Base-by-base conservation (phyloP, 2,113 vertebrate genomes). In the Lates calcarifer region DNA sequence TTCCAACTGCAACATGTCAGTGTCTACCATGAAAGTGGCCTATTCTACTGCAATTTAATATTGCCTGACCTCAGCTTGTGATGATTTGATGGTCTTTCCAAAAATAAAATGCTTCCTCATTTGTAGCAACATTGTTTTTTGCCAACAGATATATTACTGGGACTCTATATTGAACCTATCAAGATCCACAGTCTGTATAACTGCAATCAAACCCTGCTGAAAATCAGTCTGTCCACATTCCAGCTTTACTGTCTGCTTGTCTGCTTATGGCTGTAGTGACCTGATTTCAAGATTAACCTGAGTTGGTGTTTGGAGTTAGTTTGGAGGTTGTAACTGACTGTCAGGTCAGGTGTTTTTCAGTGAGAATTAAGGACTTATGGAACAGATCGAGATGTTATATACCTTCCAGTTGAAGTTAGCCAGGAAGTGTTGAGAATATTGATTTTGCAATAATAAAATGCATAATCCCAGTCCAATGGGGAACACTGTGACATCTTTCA, bases 401-500 rank as follows among this genome's bases (percentile, higher is more conserved):
- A 3, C 9, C 29, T n/a, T 41, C 26, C 33, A 20, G 2, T 28
- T 68, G 17, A 37, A 35, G 17, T 53, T 26, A 28, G 24, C 24
- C 33, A 53, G 41, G 11, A 77, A 66, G 28, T 72, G n/a, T 17
- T 37, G n/a, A 81, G 45, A 55, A 45, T 35, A 82, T 51, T 49
- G 65, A 72, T 66, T 77, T 72, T 53, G 12, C 41, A 33, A 8
- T 51, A 13, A n/a, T 24, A 18, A 43, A 47, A 63, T 47, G 18
- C 47, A 22, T 45, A 15, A 15, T 24, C 24, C 39, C 7, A 22
- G 18, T 37, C 18, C 10, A 33, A 5, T 26, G 28, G 39, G 56
- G 66, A 41, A 79, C n/a, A 63, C 0, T 0, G 15, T 61, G 43
- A 31, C 37, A 72, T 17, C 49, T 64, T 26, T n/a, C 41, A 35